Evolutionary conservation across 2,113 vertebrate species (phyloP), one percentile per base, ranked within the genome.

Genomic region (Hiodon alosoides): DNA sequence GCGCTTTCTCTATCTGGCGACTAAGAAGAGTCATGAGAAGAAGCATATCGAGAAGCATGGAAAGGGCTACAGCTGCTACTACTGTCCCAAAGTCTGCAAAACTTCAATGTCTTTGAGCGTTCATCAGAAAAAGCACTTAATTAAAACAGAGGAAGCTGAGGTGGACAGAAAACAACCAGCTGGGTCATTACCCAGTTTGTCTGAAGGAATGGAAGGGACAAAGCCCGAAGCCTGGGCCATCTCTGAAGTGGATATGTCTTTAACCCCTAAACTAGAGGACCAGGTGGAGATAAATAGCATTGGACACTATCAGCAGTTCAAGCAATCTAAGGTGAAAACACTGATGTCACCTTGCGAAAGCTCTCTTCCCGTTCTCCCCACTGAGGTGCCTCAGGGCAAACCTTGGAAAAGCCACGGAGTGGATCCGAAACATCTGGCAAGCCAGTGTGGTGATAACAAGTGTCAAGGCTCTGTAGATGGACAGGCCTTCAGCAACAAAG

Each of bases 1-100:
- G 87, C 93, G 95, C 17, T 99, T 99, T 83, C 87, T 98, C 57
- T 99, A 99, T 74, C 95, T 98, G 50, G 94, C 95, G 82, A 98
- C 97, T 16, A 99, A 98, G 87, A 94, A 87, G 78, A 99, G 96
- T 83, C 96, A 99, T 0, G 96, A 99, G 85, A 94, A 95, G 86
- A 95, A 94, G 79, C 97, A 99, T 46, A 64, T 94, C 48, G 91
- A 88, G 52, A 85, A 93, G 74, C 91, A 88, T 2, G 87, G 88
- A 16, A 93, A 91, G 77, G 93, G 92, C 52, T 92, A 88, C 0
- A 88, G 87, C 74, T 95, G 90, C 81, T 90, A 93, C 75, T 91
- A 92, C 79, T 94, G 93, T 69, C 84, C 91, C 71, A 93, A 95
- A 81, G 89, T 93, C 70, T 94, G 93, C 77, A 96, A 96, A 83